Base-by-base conservation (phyloP, 2,113 vertebrate genomes). In the Gadus macrocephalus region DNA sequence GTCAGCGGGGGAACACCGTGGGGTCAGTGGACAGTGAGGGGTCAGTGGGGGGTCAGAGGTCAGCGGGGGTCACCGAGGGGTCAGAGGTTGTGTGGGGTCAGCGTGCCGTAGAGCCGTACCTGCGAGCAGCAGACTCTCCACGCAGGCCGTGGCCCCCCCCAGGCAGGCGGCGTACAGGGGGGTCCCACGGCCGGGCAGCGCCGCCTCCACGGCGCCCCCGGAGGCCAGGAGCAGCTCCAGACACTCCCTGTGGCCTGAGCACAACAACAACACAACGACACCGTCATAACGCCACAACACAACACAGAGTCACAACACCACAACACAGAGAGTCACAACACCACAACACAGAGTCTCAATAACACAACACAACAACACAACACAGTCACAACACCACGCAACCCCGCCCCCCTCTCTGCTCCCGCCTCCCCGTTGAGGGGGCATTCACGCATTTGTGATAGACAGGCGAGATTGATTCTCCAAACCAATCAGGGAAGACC, bases 221-320 rank as follows among this genome's bases (percentile, higher is more conserved):
- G 90, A 89, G 16, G 91, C 88, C 83, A 97, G 81, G 60, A 98
- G 92, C 83, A 96, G 87, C 81, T 97, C 94, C 91, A 97, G 90
- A 84, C 96, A 98, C 31, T 94, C 93, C 74, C 84, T 91, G 88
- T 98, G 92, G 82, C 93, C 96, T 98, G 82, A 25, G 25, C 25
- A 25, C 25, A 25, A 3, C 25, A 25, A 60, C 4, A 55, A 25
- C 55, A 28, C 8, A 27, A 66, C 1, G 56, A 0, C 0, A 49
- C 20, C 20, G 14, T 15, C 12, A 56, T 8, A 56, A 56, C 53
- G 8, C 14, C 53, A 17, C 53, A 25, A 64, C 62, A n/a, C 20
- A 20, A 20, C 20, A 20, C 16, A 20, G 20, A 31, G 22, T 27
- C 14, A 64, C 22, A 25, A 25, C 25, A 25, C 25, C 25, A 25